Evolutionary conservation across 1,140 invertebrate genomes (phyloP).

Genomic region (Drosophila nasuta): DNA sequence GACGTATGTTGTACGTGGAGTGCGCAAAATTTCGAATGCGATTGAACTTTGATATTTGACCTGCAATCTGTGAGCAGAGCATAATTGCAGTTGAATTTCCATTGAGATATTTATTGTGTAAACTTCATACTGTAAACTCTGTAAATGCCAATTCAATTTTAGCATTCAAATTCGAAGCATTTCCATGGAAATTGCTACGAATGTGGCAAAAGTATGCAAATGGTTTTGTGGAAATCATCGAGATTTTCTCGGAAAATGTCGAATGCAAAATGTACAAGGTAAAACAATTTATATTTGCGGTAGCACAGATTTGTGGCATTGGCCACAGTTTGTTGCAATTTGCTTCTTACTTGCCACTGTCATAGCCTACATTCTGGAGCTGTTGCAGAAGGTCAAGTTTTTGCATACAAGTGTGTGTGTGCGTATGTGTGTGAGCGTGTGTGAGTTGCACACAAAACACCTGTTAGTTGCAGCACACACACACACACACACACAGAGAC

Average conservation of each 20-base stretch:
- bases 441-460: constrained; percentile 18
- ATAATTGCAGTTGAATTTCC: constrained; percentile 5
- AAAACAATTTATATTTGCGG: too few relatives aligned
- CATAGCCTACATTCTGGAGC: constrained; percentile 6
- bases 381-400: too few relatives aligned
- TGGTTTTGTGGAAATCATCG: too few relatives aligned
- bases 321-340: neutral
- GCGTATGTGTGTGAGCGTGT: neutral
- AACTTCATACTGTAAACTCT: neutral
- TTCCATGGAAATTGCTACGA: too few relatives aligned
- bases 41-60: constrained; percentile 25
- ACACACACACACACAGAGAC: constrained; percentile 1
- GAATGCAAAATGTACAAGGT: too few relatives aligned
- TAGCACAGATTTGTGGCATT: too few relatives aligned
- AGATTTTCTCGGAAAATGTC: too few relatives aligned
- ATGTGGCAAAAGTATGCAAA: too few relatives aligned
- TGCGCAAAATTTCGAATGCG: constrained; percentile 1
- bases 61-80: neutral
- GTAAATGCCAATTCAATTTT: too few relatives aligned
- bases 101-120: too few relatives aligned
- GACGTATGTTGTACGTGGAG: neutral
- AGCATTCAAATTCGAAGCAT: too few relatives aligned
- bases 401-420: neutral
- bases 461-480: constrained; percentile 20
- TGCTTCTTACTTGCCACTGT: neutral